Evolutionary conservation across 2,797 vertebrate genomes (phyloP), one percentile per base, ranked within the genome.

Genomic region (Thalassophryne amazonica): DNA sequence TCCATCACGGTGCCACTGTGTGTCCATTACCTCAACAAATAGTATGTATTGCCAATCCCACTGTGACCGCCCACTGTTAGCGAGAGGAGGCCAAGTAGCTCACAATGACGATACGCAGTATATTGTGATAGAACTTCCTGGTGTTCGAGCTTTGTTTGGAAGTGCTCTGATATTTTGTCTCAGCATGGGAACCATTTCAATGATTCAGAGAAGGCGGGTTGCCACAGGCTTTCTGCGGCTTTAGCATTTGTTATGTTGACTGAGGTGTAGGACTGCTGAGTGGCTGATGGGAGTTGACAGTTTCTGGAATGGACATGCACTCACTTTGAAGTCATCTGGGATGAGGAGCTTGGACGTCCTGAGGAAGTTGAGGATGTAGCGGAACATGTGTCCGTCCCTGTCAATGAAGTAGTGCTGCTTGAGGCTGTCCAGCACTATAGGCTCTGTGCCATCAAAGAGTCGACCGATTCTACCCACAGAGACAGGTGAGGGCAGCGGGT

Each of bases 391-490:
- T 78, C 96, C 95, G 73, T 98, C 96, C 91, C 96, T 92, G 93
- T 98, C 95, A 20, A 98, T 97, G 91, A 98, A 98, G 87, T 98
- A 98, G 88, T 98, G 95, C 84, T 98, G 96, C 89, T 98, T 98
- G 87, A 98, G 94, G 86, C 95, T 98, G 92, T 98, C 96, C 81
- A 98, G 88, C 78, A 98, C 96, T 74, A 98, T 98, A 75, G 95
- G 96, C 84, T 98, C 96, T 9, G 96, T 98, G 85, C 96, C 96
- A 88, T 98, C 96, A 39, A 98, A 98, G 79, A 98, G 94, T 62
- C 95, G 94, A 34, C 95, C 96, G 22, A 98, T 98, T 92, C 96
- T 98, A 51, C 37, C 48, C 63, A 24, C 25, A 64, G 60, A 76
- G 56, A 70, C 23, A 45, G 50, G 57, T 52, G 56, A 31, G 58